Conservation (phyloP, 2,888 invertebrate genomes). For the Volucella inflata region DNA sequence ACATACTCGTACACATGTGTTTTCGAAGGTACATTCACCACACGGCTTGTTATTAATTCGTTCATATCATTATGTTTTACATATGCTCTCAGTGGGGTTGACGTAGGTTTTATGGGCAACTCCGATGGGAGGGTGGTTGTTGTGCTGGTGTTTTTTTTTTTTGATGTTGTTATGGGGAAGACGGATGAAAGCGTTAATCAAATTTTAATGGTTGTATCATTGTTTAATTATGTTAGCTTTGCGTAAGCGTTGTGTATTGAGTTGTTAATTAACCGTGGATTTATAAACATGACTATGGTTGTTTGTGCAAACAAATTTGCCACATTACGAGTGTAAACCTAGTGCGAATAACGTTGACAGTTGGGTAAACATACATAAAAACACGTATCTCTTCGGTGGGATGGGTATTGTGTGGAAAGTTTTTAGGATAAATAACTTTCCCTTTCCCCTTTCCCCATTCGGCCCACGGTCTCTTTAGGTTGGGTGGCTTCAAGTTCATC, state of each 20-base stretch:
- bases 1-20: background rate
- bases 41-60: slow-evolving; percentile 52
- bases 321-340: slow-evolving; percentile 6
- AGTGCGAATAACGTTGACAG: background rate
- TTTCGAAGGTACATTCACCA: too few relatives aligned
- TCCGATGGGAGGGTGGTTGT: too few relatives aligned
- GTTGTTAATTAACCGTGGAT: slow-evolving; percentile 70
- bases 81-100: slow-evolving; percentile 42
- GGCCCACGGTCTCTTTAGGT: too few relatives aligned
- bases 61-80: slow-evolving; percentile 48
- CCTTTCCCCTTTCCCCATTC: too few relatives aligned
- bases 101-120: too few relatives aligned
- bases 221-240: slow-evolving; percentile 73
- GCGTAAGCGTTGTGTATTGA: slow-evolving; percentile 65
- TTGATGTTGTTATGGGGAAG: background rate
- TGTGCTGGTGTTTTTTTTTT: background rate
- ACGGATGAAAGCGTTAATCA: slow-evolving; percentile 64
- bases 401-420: too few relatives aligned
- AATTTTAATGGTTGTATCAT: slow-evolving; percentile 74
- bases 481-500: too few relatives aligned
- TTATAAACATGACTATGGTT: slow-evolving; percentile 23
- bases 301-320: slow-evolving; percentile 16
- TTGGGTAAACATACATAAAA: too few relatives aligned
- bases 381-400: too few relatives aligned
- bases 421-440: too few relatives aligned